phyloP scores from a whole-genome alignment of 2,797 vertebrate species.

The Erethizon dorsatum region DNA sequence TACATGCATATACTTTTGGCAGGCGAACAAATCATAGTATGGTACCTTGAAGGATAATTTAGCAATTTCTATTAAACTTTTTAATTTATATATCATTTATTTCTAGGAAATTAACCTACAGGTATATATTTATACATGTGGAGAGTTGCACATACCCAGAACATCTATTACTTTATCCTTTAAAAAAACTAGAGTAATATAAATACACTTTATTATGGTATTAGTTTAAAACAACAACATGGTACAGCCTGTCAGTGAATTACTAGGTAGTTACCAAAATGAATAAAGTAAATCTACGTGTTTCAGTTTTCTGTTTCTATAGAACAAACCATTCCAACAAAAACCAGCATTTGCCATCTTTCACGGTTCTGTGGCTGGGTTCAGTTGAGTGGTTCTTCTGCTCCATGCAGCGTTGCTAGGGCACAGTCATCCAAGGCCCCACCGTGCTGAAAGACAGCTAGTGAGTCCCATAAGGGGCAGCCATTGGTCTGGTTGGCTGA shows the following conservation, averaged over 20 bases:
- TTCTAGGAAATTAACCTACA: conserved; percentile 35
- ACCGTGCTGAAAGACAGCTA: background rate
- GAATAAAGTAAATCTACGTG: background rate
- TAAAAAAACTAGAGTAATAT: background rate
- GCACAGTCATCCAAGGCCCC: background rate
- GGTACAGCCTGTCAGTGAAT: background rate
- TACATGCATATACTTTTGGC: background rate
- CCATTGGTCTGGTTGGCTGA: background rate
- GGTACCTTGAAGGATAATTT: background rate
- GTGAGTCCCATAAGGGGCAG: background rate
- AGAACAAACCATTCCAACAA: background rate
- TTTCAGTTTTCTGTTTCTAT: background rate
- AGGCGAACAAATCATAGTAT: background rate
- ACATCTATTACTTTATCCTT: background rate
- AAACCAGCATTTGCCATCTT: background rate
- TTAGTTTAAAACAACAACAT: background rate
- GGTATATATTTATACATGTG: background rate
- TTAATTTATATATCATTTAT: background rate
- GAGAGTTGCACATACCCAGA: background rate
- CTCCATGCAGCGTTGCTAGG: background rate
- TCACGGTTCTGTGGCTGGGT: background rate
- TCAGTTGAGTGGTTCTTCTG: background rate
- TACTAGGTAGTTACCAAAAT: background rate
- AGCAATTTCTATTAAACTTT: background rate
- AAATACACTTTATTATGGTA: background rate